Evolutionary conservation across 1,140 invertebrate species (phyloP).

Genomic region (Sesamia nonagrioides): DNA sequence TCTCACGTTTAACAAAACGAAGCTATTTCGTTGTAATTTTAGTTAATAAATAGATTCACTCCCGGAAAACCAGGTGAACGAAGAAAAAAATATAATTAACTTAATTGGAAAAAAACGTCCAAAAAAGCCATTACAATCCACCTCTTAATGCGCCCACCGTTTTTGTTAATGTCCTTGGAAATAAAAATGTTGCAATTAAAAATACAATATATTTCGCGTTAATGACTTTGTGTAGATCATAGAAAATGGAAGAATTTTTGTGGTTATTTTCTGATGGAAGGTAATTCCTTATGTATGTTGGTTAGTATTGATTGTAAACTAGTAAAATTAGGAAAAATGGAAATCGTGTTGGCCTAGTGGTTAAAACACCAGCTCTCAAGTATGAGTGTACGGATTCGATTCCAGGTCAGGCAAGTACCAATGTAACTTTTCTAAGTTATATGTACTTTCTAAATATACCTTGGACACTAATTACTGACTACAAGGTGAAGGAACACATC

Average conservation of each 20-base stretch:
- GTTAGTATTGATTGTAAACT: too few species aligned
- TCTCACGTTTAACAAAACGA: constrained; percentile 4
- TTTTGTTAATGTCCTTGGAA: constrained; percentile 63
- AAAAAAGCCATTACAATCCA: constrained; percentile 65
- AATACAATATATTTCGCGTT: constrained; percentile 51
- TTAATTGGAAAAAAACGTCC: constrained; percentile 70
- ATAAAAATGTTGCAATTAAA: constrained; percentile 70
- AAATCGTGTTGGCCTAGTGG: too few species aligned
- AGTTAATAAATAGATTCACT: constrained; percentile 30
- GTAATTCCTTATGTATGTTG: background rate
- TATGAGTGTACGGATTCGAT: too few species aligned
- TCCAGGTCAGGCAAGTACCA: too few species aligned
- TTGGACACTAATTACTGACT: too few species aligned
- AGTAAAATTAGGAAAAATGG: too few species aligned
- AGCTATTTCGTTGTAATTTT: constrained; percentile 37
- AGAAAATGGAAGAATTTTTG: background rate
- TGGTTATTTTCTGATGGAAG: background rate
- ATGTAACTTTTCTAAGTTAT: too few species aligned
- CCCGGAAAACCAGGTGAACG: background rate
- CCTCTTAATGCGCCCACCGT: constrained; percentile 64
- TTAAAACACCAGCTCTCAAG: too few species aligned
- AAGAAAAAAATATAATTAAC: constrained; percentile 76
- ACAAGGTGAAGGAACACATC: too few species aligned
- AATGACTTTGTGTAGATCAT: constrained; percentile 9
- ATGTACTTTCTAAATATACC: too few species aligned